Evolutionary conservation across 1,140 invertebrate species (phyloP).

Genomic region (Neotoxoptera formosana): DNA sequence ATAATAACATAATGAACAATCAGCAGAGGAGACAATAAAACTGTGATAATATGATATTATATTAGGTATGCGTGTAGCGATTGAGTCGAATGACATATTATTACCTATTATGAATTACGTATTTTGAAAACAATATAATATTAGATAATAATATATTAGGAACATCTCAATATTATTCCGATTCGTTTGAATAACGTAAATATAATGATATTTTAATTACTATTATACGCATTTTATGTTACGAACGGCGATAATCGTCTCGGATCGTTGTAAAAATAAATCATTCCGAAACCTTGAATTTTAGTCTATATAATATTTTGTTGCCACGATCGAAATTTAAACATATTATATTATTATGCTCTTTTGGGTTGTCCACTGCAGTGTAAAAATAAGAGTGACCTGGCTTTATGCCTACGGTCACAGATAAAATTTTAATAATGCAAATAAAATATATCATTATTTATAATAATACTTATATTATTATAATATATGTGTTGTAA

Average conservation of each 20-base stretch:
- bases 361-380: background rate
- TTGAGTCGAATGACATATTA: background rate
- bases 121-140: background rate
- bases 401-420: too few species aligned
- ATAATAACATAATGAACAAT: background rate
- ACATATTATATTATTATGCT: too few species aligned
- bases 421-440: too few species aligned
- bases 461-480: background rate
- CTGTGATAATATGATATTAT: background rate
- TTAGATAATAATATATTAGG: background rate
- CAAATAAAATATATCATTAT: background rate
- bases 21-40: background rate
- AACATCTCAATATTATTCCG: background rate
- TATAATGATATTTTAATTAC: conserved; percentile 3
- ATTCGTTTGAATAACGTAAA: background rate
- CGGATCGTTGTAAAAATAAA: background rate
- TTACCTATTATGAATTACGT: background rate
- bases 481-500: too few species aligned
- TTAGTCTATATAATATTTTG: too few species aligned
- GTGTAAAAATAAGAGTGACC: background rate
- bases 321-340: background rate
- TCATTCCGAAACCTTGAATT: background rate
- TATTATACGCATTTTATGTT: background rate
- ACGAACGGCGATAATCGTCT: background rate
- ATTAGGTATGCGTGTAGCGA: background rate